These are phyloP conservation scores for Scolopax bukidnonensis DNA, from an alignment of 2,797 vertebrate species.

Conservation along the genomic window DNA sequence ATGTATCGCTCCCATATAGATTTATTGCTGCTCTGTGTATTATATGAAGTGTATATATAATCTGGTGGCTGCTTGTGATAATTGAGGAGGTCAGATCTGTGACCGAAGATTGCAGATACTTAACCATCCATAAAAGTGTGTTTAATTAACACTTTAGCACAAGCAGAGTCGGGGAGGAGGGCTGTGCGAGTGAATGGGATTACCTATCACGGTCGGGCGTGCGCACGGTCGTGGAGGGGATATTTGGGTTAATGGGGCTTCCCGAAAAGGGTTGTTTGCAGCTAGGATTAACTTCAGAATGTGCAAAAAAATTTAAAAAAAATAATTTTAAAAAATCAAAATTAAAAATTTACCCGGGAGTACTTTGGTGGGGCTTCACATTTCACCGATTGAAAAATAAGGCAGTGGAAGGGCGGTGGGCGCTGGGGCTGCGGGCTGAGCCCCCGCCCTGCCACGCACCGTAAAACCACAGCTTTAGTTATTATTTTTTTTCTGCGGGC, in stretches of 20 bases:
- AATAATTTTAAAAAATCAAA: not conserved
- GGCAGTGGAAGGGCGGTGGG: not conserved
- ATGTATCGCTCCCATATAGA: not conserved
- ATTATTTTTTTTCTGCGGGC: not conserved
- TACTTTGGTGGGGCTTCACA: not conserved
- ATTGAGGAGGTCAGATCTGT: slow-evolving; percentile 37
- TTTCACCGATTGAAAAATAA: not conserved
- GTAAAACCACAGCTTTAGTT: not conserved
- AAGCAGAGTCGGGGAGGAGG: not conserved
- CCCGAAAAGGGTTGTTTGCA: slow-evolving; percentile 51
- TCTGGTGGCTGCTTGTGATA: slow-evolving; percentile 27
- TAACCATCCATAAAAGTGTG: slow-evolving; percentile 31
- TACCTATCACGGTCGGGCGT: not conserved
- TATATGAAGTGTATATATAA: not conserved
- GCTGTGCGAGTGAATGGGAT: slow-evolving; percentile 21
- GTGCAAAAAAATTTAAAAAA: not conserved
- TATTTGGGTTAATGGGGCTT: slow-evolving; percentile 50
- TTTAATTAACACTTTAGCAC: slow-evolving; percentile 50
- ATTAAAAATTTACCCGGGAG: not conserved
- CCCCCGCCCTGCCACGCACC: not conserved
- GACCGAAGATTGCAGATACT: slow-evolving; percentile 39
- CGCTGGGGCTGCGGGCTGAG: not conserved
- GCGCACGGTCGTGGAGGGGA: not conserved
- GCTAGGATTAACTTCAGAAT: slow-evolving; percentile 40
- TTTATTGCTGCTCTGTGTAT: not conserved